Conservation (phyloP, 2,888 invertebrate species). For the Nasonovia ribisnigri region DNA sequence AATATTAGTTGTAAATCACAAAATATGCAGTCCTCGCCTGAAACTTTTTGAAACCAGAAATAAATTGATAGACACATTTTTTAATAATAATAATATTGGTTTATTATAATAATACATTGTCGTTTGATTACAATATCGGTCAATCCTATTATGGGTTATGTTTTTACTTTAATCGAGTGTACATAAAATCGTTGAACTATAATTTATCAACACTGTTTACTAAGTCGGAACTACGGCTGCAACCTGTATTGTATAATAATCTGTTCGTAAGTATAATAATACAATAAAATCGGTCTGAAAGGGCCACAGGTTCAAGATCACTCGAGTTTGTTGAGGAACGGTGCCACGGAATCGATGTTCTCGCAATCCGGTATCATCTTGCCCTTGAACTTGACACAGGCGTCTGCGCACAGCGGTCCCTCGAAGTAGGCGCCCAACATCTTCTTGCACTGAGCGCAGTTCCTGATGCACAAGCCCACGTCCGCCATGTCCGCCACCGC, state of each 20-base stretch:
- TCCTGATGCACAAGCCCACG: conserved; percentile 81
- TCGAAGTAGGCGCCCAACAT: conserved; percentile 90
- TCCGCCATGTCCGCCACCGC: conserved; percentile 66
- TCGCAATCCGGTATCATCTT: conserved; percentile 89
- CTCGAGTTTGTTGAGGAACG: conserved; percentile 79
- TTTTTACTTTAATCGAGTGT: not conserved
- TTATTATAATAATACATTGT: not conserved
- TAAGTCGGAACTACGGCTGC: not conserved
- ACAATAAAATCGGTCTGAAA: not conserved
- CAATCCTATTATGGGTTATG: not conserved
- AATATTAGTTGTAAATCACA: too few relatives aligned
- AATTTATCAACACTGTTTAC: not conserved
- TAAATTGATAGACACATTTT: not conserved
- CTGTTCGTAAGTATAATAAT: not conserved
- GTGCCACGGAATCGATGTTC: conserved; percentile 83
- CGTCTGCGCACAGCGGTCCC: conserved; percentile 86
- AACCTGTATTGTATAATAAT: not conserved
- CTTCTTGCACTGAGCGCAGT: conserved; percentile 91
- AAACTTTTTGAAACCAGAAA: not conserved
- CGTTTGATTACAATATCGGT: not conserved
- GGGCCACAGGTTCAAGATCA: conserved; percentile 67
- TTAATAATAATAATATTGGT: not conserved
- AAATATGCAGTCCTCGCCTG: not conserved
- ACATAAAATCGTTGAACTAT: not conserved
- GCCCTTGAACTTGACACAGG: conserved; percentile 86